Percentiles rank a stretch among this genome's conserved stretches.
These are phyloP conservation scores for Cloeon dipterum DNA, from an alignment of 2,888 invertebrate genomes.

Conservation along the genomic window DNA sequence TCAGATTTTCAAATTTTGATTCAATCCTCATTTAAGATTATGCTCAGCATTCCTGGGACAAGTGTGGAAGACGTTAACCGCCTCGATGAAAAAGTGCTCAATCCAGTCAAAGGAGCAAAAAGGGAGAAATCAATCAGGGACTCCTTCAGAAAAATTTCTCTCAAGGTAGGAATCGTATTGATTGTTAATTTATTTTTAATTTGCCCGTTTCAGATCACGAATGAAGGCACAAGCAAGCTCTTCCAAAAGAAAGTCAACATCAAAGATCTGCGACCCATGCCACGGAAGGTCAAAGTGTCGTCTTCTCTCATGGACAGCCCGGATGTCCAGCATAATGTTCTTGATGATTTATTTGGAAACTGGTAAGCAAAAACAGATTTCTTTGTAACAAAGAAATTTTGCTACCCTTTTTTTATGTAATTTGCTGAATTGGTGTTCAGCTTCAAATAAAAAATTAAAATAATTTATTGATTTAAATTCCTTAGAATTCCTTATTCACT, in stretches of 20 bases:
- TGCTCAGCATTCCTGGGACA: constrained; percentile 64
- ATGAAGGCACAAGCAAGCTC: constrained; percentile 54
- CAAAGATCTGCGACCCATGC: constrained; percentile 49
- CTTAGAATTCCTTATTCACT: no score
- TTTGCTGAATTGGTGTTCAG: no score
- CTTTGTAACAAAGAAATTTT: no score
- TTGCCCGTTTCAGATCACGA: constrained; percentile 1
- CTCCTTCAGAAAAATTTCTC: constrained; percentile 69
- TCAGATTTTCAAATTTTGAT: constrained; percentile 2
- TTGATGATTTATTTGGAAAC: no score
- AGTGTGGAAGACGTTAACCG: constrained; percentile 59
- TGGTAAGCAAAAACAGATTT: no score
- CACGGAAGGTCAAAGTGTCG: no score
- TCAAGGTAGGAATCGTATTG: constrained; percentile 47
- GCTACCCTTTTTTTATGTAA: no score
- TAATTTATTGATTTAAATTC: no score
- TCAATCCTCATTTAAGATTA: constrained; percentile 18
- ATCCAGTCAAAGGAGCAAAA: constrained; percentile 24
- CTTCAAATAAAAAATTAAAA: no score
- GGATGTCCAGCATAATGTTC: no score
- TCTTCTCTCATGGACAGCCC: no score
- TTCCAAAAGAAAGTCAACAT: constrained; percentile 77
- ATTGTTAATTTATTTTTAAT: no score
- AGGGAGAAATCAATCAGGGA: constrained; percentile 81
- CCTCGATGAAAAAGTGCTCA: constrained; percentile 56